Evolutionary conservation across 2,113 vertebrate genomes (phyloP), one percentile per base, ranked within the genome.

Genomic region (Girardinichthys multiradiatus): DNA sequence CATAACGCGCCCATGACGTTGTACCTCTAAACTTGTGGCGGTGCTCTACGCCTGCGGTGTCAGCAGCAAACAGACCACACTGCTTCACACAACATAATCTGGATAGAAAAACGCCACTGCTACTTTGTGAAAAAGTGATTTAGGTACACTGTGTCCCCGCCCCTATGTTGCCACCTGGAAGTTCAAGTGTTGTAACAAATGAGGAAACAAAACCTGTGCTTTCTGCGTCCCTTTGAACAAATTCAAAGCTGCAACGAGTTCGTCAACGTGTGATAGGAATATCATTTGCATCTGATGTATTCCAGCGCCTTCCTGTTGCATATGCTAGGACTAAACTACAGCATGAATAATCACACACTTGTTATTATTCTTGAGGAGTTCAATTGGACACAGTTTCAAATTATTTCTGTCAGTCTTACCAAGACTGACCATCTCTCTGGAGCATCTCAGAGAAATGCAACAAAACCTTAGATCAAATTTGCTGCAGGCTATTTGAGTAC

Each of bases 101-200:
- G 45, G 76, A 83, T 37, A 73, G 28, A 60, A 81, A 76, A 71
- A 73, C 24, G 37, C 66, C 26, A 4, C 17, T 48, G 51, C 63
- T n/a, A 51, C 45, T 45, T 57, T 63, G 71, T 57, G 33, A 80
- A 63, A 64, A 72, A 14, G 21, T 63, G 39, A 77, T 72, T 67
- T 64, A 48, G n/a, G 57, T 72, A 83, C 68, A 62, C 58, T 69
- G n/a, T 79, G 70, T 77, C 58, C 75, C 4, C 13, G 60, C 29
- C n/a, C 68, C 35, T 54, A 31, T 63, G 35, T 30, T 48, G 8
- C 65, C 62, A 67, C 65, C 68, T 71, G 71, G 37, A 74, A 54
- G 2, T 4, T 48, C 19, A 64, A 77, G 51, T 77, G 48, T 77
- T 70, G 57, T 29, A 67, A 57, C 48, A 2, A 0, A 54, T 54